A percentile compares a stretch with the other conserved stretches of the same genome.
These are phyloP conservation scores for Lates calcarifer DNA, from an alignment of 2,113 vertebrate genomes.

Conservation along the genomic window DNA sequence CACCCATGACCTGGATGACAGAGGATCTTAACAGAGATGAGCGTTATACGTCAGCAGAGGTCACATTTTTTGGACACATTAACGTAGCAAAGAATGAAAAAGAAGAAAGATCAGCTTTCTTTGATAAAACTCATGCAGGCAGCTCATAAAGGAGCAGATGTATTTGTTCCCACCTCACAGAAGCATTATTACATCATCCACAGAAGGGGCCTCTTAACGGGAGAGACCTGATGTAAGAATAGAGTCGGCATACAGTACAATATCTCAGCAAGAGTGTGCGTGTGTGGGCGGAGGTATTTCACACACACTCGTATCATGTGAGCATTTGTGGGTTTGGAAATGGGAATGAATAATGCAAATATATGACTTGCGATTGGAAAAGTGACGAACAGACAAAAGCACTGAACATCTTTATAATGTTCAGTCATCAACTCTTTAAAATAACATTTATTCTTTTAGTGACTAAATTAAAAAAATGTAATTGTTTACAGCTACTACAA, in stretches of 20 bases:
- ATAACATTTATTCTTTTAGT: not conserved
- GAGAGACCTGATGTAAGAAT: slow-evolving; percentile 11
- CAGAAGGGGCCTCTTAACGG: not conserved
- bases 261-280: not conserved
- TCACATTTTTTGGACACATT: not conserved
- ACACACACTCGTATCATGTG: too few relatives aligned
- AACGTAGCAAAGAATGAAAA: too few relatives aligned
- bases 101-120: slow-evolving; percentile 25
- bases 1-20: too few relatives aligned
- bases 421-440: not conserved
- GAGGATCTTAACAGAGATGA: too few relatives aligned
- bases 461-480: not conserved
- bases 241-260: not conserved
- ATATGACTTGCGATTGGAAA: not conserved
- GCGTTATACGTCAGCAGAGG: not conserved
- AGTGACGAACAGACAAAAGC: not conserved
- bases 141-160: slow-evolving; percentile 30
- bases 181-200: not conserved
- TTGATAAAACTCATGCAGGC: slow-evolving; percentile 30
- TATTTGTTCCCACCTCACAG: slow-evolving; percentile 19
- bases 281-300: not conserved
- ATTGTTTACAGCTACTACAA: not conserved
- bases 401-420: not conserved
- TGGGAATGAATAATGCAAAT: not conserved
- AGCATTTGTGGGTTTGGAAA: not conserved